Evolutionary conservation across 37 sponge, comb jelly and placozoan species (phyloP).

Genomic region (Haliclona indistincta): DNA sequence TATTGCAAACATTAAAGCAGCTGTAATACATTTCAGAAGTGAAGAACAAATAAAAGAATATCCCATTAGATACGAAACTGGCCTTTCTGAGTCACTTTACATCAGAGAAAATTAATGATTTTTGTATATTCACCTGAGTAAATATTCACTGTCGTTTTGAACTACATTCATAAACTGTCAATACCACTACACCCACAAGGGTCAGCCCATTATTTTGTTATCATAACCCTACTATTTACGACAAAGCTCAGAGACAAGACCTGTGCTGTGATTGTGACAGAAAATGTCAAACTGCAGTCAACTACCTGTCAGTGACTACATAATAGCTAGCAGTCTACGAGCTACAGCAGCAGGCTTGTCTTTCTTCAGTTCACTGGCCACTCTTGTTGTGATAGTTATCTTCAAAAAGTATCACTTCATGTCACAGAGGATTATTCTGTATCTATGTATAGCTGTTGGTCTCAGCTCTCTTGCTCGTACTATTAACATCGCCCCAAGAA

Average conservation of each 20-base stretch:
- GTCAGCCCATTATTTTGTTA: no score
- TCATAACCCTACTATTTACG: no score
- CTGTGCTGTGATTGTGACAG: no score
- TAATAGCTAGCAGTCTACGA: neutral
- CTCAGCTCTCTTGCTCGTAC: neutral
- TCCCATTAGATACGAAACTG: neutral
- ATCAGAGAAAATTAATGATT: no score
- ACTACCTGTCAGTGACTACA: neutral
- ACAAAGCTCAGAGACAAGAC: no score
- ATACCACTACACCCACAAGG: no score
- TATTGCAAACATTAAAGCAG: neutral
- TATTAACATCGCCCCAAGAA: neutral
- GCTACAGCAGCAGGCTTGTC: neutral
- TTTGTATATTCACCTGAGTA: no score
- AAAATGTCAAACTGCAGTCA: no score
- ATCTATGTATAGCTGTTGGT: conserved; percentile 43
- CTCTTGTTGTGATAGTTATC: conserved; percentile 41
- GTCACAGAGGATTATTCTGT: conserved; percentile 72
- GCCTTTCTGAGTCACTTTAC: no score
- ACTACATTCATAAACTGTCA: no score
- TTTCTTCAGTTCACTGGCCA: neutral
- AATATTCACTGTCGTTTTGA: no score
- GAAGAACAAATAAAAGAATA: neutral
- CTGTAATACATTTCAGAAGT: neutral
- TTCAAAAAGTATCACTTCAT: conserved; percentile 79